Base-by-base conservation (phyloP, 2,888 invertebrate genomes). In the Perdita meconis region DNA sequence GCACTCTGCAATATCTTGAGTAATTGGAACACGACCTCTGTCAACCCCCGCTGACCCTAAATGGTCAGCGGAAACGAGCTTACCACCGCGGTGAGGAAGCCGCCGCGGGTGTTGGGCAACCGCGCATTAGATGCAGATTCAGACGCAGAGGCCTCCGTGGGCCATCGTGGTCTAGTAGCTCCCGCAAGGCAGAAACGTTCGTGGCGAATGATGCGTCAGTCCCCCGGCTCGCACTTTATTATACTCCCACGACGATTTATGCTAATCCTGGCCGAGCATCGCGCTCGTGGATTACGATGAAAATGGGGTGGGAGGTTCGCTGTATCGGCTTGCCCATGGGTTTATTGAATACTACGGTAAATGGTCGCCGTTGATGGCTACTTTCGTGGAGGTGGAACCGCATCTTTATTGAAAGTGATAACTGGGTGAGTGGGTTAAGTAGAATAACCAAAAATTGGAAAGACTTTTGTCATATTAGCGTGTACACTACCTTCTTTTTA, bases 1-100 rank as follows among this genome's bases (percentile, higher is more conserved):
- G 85, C 82, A 56, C 85, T 81, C 87, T 75, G 78, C 42, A 55
- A 16, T 40, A 83, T 83, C 86, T 91, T 90, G 90, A 91, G 91
- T 91, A 92, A 91, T 91, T 91, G 90, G 91, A 91, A 91, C 91
- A 90, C 87, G 89, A 89, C 89, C 90, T 91, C 88, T 89, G 88
- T 81, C 90, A 91, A 89, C 90, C 89, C 89, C 90, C 91, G 89
- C 89, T 87, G 83, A 84, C 89, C 90, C 87, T 90, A 90, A 88
- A 92, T 89, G 90, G 91, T 80, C 88, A 90, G 80, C 89, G 90
- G 90, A 90, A 90, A 90, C 88, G 90, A 86, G 84, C 65, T 75
- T 72, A 73, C 77, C 74, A 77, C 81, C 60, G 70, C 67, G 60
- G 72, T 22, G 73, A 82, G 74, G 84, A 82, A 81, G 80, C 78